Conservation (phyloP, 2,888 invertebrate genomes). For the Noctua comes region DNA sequence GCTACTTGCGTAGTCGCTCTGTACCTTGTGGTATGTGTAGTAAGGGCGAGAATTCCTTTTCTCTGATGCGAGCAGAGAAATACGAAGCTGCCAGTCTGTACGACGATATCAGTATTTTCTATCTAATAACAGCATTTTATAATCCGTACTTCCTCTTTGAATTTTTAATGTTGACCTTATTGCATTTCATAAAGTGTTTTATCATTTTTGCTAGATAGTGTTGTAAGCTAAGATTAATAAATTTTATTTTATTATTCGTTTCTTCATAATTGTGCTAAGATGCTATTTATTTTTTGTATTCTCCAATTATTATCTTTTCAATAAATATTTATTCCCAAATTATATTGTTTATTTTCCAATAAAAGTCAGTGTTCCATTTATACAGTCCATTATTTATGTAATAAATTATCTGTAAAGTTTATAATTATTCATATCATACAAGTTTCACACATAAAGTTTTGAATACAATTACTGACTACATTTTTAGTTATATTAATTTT, state of each 20-base stretch:
- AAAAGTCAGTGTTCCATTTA: conserved; percentile 43
- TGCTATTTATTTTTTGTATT: conserved; percentile 86
- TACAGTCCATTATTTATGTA: conserved; percentile 62
- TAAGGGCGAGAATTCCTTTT: conserved; percentile 84
- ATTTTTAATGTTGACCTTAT: conserved; percentile 56
- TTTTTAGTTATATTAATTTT: conserved; percentile 33
- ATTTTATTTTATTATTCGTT: conserved; percentile 68
- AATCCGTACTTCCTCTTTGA: conserved; percentile 47
- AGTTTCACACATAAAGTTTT: conserved; percentile 34
- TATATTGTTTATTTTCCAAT: conserved; percentile 60
- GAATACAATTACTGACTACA: conserved; percentile 34
- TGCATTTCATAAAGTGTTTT: conserved; percentile 65
- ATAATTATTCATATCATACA: conserved; percentile 51
- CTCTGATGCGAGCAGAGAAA: conserved; percentile 88
- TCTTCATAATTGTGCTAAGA: conserved; percentile 72
- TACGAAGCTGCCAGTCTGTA: conserved; percentile 82
- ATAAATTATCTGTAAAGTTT: conserved; percentile 60
- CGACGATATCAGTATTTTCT: conserved; percentile 49
- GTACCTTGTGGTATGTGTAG: conserved; percentile 72
- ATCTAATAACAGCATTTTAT: conserved; percentile 37
- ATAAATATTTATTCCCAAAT: conserved; percentile 80
- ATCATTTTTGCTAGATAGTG: conserved; percentile 57
- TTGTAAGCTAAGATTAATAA: conserved; percentile 71
- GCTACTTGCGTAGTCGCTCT: conserved; percentile 60
- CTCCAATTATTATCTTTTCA: conserved; percentile 71